These are phyloP conservation scores for Conops quadrifasciatus DNA, from an alignment of 2,888 invertebrate genomes.

Conservation along the genomic window DNA sequence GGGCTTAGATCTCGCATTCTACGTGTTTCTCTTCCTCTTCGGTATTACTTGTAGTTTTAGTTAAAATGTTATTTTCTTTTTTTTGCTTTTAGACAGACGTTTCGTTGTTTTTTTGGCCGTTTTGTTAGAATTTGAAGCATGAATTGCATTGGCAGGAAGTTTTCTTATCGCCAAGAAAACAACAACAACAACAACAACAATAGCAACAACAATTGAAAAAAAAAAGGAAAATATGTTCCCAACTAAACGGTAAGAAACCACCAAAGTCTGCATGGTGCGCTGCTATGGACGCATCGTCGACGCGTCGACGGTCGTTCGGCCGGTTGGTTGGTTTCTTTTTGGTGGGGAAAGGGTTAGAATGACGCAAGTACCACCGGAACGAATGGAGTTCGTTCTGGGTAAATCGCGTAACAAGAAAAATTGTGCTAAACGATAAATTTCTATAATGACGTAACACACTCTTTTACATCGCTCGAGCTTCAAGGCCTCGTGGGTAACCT, in stretches of 20 bases:
- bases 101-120: conserved; percentile 15
- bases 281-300: too few species aligned
- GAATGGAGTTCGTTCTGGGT: background rate
- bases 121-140: conserved; percentile 41
- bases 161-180: conserved; percentile 13
- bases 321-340: too few species aligned
- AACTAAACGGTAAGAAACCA: too few species aligned
- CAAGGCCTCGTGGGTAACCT: too few species aligned
- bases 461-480: too few species aligned
- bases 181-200: too few species aligned
- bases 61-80: background rate
- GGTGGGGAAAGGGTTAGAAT: too few species aligned
- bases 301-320: too few species aligned
- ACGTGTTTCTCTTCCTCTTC: conserved; percentile 9
- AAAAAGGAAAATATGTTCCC: too few species aligned
- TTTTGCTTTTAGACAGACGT: background rate
- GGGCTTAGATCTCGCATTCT: conserved; percentile 22
- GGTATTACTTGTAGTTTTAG: background rate
- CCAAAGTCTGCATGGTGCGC: too few species aligned
- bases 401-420: background rate
- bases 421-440: conserved; percentile 13
- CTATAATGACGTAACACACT: conserved; percentile 2
- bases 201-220: too few species aligned
- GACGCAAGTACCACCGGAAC: background rate
- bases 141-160: conserved; percentile 30